Base-by-base conservation (phyloP, 1,140 invertebrate species). In the Drosophila kurseongensis region DNA sequence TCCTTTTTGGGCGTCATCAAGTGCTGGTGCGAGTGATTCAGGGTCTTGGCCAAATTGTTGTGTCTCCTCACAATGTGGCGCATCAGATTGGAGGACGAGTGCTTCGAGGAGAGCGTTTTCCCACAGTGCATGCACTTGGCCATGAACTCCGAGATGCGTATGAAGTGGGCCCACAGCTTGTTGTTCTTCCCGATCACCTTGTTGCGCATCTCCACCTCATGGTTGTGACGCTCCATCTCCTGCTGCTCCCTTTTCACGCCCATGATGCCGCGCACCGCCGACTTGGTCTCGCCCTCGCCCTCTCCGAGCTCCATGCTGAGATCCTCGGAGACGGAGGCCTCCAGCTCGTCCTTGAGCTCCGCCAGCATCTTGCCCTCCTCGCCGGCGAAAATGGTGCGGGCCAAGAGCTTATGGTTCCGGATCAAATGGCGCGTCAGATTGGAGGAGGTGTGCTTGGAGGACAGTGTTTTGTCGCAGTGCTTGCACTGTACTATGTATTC, bases 401-500 rank as follows among this genome's bases (percentile, higher is more conserved):
- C 78, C 14, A 89, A 42, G 44, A 78, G 32, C 47, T 84, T 91
- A 45, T 91, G 89, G 52, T 89, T 83, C 40, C 80, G 54, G 29
- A 90, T 82, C 36, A 91, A 57, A 51, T 91, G 89, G 56, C 89
- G 80, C 72, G 85, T 85, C 54, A 91, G 52, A 62, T 91, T 91
- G 29, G 78, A 82, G 3, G 81, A 90, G 3, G 85, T 86, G 32
- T 91, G 81, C 62, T 91, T 91, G 3, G 84, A 85, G 18, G 89
- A 89, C 5, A 91, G 75, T 27, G 81, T 86, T 38, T 85, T 89
- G 60, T 83, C 90, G n/a, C 89, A 91, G 27, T 86, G 79, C 42
- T 91, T 91, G 69, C 89, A 91, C 67, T 84, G 80, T 55, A 89
- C 84, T 44, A 90, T 75, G 52, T 89, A 89, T 52, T 89, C 84